A percentile compares a stretch with the other conserved stretches of the same genome.
phyloP scores from a whole-genome alignment of 2,797 vertebrate genomes.

The Uromys caudimaculatus region DNA sequence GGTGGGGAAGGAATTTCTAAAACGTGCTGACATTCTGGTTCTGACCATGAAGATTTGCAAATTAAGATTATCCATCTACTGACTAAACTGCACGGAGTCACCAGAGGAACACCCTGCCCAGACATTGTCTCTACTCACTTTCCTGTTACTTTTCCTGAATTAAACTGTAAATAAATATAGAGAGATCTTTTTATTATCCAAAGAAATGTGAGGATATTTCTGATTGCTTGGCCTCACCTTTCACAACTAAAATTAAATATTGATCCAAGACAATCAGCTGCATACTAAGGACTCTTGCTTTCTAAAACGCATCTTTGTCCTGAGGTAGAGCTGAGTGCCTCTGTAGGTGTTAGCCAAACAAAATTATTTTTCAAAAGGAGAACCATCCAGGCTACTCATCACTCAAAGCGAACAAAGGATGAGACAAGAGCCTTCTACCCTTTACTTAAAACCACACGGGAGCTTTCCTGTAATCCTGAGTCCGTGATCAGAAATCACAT shows the following conservation, averaged over 20 bases:
- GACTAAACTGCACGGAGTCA: slow-evolving; percentile 55
- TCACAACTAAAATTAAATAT: slow-evolving; percentile 24
- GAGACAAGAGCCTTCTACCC: slow-evolving; percentile 22
- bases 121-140: not conserved
- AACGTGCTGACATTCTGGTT: slow-evolving; percentile 66
- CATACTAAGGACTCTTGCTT: not conserved
- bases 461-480: not conserved
- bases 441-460: not conserved
- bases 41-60: slow-evolving; percentile 64
- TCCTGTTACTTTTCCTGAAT: not conserved
- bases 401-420: slow-evolving; percentile 9
- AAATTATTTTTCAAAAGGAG: slow-evolving; percentile 26
- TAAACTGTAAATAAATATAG: slow-evolving; percentile 46
- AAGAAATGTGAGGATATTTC: slow-evolving; percentile 69
- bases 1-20: slow-evolving; percentile 41
- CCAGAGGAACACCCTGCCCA: slow-evolving; percentile 27
- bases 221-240: slow-evolving; percentile 54
- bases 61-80: slow-evolving; percentile 44
- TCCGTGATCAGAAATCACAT: not conserved
- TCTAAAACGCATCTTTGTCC: not conserved
- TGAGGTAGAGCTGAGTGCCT: not conserved
- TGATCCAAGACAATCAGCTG: not conserved
- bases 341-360: not conserved
- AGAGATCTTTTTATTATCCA: slow-evolving; percentile 68
- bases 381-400: not conserved